Percentiles rank a stretch among this genome's conserved stretches.
Evolutionary conservation across 2,888 invertebrate genomes (phyloP).

Genomic region (Seladonia tumulorum): DNA sequence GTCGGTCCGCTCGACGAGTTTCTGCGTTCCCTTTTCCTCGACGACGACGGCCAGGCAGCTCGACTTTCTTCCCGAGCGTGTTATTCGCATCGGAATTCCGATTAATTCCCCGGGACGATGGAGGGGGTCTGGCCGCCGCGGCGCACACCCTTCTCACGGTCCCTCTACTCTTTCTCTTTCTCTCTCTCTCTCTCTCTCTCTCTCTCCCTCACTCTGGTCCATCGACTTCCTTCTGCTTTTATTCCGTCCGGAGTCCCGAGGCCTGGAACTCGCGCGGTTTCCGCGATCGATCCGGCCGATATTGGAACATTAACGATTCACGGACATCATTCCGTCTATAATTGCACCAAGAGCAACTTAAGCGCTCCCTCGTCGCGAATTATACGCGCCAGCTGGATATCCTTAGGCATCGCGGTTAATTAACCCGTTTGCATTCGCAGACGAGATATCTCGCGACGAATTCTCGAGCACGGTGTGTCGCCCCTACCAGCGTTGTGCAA

Average conservation of each 20-base stretch:
- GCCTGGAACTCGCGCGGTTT: slow-evolving; percentile 23
- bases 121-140: background rate
- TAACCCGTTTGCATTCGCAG: background rate
- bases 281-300: slow-evolving; percentile 43
- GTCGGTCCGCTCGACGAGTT: background rate
- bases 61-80: slow-evolving; percentile 49
- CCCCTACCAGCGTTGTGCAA: too few relatives aligned
- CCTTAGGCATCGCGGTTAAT: background rate
- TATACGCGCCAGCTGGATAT: background rate
- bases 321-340: slow-evolving; percentile 1
- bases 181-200: background rate
- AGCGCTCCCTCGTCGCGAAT: background rate
- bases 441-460: background rate
- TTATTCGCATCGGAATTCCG: slow-evolving; percentile 69
- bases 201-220: background rate
- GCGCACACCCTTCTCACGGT: slow-evolving; percentile 48
- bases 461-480: too few relatives aligned
- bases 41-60: slow-evolving; percentile 5
- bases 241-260: background rate
- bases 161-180: background rate
- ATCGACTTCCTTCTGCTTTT: background rate
- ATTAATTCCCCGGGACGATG: slow-evolving; percentile 54
- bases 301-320: slow-evolving; percentile 48
- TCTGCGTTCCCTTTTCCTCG: background rate
- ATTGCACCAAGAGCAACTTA: background rate